Conservation (phyloP, 2,113 vertebrate species). For the Spermophilus dauricus region DNA sequence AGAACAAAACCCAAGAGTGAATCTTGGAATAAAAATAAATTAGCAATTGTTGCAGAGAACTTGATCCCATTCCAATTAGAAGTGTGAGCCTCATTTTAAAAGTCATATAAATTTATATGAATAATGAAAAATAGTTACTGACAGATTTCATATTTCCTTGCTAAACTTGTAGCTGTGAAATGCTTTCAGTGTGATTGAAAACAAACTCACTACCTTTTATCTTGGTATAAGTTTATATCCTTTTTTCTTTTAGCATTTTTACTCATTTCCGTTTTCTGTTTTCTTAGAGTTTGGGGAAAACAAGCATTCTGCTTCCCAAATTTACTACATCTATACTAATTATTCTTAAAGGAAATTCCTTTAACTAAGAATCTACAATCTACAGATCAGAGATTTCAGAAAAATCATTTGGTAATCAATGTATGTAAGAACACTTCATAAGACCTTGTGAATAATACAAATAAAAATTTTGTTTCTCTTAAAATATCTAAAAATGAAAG, state of each 20-base stretch:
- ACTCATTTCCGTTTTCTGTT: neutral
- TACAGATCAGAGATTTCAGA: neutral
- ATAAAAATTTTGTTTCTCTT: neutral
- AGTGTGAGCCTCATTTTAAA: neutral
- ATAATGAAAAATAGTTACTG: neutral
- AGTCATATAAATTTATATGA: slow-evolving; percentile 32
- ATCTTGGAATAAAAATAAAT: slow-evolving; percentile 51
- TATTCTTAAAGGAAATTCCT: neutral
- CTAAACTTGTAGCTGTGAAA: neutral
- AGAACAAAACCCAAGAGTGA: neutral
- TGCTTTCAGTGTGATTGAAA: neutral
- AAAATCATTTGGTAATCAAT: neutral
- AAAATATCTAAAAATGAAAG: neutral
- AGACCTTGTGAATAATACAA: neutral
- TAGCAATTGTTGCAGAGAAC: slow-evolving; percentile 41
- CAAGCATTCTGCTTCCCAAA: neutral
- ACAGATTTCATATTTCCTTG: neutral
- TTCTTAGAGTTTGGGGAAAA: neutral
- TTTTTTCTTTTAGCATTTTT: neutral
- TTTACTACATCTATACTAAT: neutral
- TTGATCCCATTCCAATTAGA: slow-evolving; percentile 48
- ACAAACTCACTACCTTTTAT: neutral
- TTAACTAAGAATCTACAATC: neutral
- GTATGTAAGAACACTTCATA: accelerated
- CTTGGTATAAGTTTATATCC: neutral